Evolutionary conservation across 1,140 invertebrate genomes (phyloP).

Genomic region (Camponotus floridanus): DNA sequence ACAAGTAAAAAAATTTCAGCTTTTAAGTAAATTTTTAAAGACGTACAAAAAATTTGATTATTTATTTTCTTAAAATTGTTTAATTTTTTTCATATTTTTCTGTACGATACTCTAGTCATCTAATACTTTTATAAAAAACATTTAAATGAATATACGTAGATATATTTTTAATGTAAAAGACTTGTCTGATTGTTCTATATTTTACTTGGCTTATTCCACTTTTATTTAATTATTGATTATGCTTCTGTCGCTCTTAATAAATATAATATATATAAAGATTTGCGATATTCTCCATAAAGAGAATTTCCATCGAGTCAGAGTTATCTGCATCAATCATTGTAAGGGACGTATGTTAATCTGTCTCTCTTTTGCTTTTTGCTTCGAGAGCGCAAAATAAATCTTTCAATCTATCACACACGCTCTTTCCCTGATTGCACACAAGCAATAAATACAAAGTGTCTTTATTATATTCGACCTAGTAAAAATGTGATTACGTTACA

Average conservation of each 20-base stretch:
- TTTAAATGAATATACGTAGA: not conserved
- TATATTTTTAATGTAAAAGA: not conserved
- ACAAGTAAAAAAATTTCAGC: not conserved
- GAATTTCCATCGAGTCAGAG: not conserved
- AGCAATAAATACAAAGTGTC: constrained; percentile 36
- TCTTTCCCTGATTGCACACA: constrained; percentile 6
- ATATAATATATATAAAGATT: constrained; percentile 13
- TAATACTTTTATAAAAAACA: not conserved
- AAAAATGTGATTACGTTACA: constrained; percentile 48
- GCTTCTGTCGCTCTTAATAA: not conserved
- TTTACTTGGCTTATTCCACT: not conserved
- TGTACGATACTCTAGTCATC: not conserved
- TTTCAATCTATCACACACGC: constrained; percentile 16
- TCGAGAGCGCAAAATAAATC: constrained; percentile 18
- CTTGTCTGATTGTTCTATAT: not conserved
- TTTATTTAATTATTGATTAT: not conserved
- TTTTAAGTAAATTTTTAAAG: not conserved
- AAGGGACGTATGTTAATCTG: constrained; percentile 22
- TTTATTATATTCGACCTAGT: constrained; percentile 32
- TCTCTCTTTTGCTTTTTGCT: constrained; percentile 4
- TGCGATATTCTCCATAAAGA: not conserved
- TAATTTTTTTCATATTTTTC: not conserved
- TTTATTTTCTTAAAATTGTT: not conserved
- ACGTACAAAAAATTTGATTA: not conserved
- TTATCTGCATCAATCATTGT: constrained; percentile 33